Percentiles rank a stretch among this genome's conserved stretches.
Evolutionary conservation across 1,140 invertebrate genomes (phyloP).

Genomic region (Monochamus saltuarius): DNA sequence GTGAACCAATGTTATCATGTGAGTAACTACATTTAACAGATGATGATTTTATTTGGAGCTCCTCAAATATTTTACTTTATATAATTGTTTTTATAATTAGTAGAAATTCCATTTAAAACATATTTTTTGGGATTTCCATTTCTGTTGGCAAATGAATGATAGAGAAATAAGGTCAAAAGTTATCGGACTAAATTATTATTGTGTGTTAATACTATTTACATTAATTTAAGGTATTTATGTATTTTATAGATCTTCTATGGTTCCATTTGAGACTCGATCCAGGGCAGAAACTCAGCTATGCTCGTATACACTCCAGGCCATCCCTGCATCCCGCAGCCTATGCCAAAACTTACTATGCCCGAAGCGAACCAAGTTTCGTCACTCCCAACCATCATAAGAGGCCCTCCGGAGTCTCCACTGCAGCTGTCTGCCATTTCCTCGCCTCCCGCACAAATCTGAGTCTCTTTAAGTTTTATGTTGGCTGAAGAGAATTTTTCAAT

Average conservation of each 20-base stretch:
- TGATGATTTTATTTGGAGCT: no score
- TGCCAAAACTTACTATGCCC: constrained; percentile 66
- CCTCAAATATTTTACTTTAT: no score
- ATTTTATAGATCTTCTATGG: neutral
- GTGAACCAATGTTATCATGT: no score
- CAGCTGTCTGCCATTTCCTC: constrained; percentile 55
- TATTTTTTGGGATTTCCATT: no score
- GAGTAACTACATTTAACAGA: no score
- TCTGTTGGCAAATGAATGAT: no score
- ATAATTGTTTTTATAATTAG: no score
- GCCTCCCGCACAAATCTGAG: constrained; percentile 57
- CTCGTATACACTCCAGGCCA: constrained; percentile 64
- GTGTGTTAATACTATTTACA: no score
- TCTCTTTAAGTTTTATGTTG: constrained; percentile 28
- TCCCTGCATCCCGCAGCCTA: constrained; percentile 57
- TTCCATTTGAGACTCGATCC: constrained; percentile 44
- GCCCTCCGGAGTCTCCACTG: constrained; percentile 63
- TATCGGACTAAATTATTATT: no score
- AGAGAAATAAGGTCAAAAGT: no score
- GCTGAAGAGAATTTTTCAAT: constrained; percentile 42
- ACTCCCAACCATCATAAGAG: constrained; percentile 54
- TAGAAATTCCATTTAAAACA: no score
- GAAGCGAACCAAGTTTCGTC: constrained; percentile 39
- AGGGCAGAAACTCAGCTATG: constrained; percentile 57
- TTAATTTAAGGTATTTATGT: no score